Conservation (phyloP, 2,797 vertebrate species). For the Miichthys miiuy region DNA sequence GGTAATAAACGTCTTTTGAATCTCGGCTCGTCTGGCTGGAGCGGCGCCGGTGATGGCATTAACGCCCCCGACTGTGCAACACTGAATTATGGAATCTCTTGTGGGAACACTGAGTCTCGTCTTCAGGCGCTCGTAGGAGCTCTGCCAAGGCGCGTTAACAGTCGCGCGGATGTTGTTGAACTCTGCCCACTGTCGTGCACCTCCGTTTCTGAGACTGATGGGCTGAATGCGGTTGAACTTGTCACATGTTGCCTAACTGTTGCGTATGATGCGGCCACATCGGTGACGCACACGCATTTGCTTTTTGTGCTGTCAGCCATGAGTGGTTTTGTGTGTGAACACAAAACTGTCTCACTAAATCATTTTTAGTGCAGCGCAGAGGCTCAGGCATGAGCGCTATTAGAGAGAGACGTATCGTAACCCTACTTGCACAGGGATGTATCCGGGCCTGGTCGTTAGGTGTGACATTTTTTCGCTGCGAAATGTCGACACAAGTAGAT, state of each 20-base stretch:
- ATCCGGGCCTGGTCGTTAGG: not conserved
- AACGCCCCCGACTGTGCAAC: not conserved
- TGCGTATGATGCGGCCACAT: not conserved
- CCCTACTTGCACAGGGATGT: not conserved
- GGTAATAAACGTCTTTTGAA: constrained; percentile 4
- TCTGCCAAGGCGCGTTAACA: constrained; percentile 13
- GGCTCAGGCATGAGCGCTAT: constrained; percentile 13
- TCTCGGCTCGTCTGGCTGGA: not conserved
- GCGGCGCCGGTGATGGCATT: not conserved
- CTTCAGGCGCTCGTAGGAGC: not conserved
- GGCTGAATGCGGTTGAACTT: not conserved
- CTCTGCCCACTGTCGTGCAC: not conserved
- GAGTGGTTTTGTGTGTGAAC: constrained; percentile 4
- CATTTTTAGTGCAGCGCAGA: constrained; percentile 33
- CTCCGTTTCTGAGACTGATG: constrained; percentile 10
- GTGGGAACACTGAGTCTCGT: constrained; percentile 23
- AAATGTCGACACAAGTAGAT: constrained; percentile 20
- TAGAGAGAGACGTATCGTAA: constrained; percentile 32
- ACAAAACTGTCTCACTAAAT: constrained; percentile 36
- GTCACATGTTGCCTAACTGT: constrained; percentile 22
- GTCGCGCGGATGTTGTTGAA: constrained; percentile 12
- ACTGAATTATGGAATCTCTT: constrained; percentile 26
- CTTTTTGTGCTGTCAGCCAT: constrained; percentile 18
- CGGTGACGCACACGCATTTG: not conserved
- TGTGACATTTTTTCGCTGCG: constrained; percentile 1